Conservation (phyloP, 2,797 vertebrate species). For the Notoglanidium macrostoma region DNA sequence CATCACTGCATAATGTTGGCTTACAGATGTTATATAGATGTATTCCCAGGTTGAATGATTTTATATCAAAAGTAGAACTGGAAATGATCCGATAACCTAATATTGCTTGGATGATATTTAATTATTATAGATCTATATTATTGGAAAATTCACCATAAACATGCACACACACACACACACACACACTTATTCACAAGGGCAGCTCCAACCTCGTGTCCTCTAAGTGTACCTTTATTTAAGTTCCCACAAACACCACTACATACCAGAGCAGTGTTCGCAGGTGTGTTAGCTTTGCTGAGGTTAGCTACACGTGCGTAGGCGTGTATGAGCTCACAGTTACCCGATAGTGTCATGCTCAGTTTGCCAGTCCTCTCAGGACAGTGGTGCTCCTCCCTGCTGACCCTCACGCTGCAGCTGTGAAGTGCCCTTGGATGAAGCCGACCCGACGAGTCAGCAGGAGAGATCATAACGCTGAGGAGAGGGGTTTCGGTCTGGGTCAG, state of each 20-base stretch:
- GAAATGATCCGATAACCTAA: neutral
- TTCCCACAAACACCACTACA: conserved; percentile 9
- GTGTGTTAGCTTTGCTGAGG: conserved; percentile 75
- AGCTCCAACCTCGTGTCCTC: conserved; percentile 3
- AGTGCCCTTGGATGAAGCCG: conserved; percentile 40
- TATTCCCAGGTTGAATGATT: neutral
- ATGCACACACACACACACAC: neutral
- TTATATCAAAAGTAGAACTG: neutral
- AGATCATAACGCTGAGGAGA: conserved; percentile 2
- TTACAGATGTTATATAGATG: neutral
- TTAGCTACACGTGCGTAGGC: conserved; percentile 57
- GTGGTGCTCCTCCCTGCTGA: conserved; percentile 28
- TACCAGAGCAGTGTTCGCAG: conserved; percentile 61
- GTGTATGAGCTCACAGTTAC: conserved; percentile 72
- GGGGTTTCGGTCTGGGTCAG: neutral
- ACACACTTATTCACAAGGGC: neutral
- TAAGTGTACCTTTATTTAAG: conserved; percentile 21
- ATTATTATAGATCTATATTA: neutral
- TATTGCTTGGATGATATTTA: neutral
- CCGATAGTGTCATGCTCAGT: conserved; percentile 58
- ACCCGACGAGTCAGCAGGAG: conserved; percentile 45
- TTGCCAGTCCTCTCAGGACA: neutral
- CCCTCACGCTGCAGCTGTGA: conserved; percentile 40
- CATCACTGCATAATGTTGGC: neutral
- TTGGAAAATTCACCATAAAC: neutral